These are phyloP conservation scores for Microcebus griseorufus DNA, from an alignment of 2,113 vertebrate genomes.

Conservation along the genomic window DNA sequence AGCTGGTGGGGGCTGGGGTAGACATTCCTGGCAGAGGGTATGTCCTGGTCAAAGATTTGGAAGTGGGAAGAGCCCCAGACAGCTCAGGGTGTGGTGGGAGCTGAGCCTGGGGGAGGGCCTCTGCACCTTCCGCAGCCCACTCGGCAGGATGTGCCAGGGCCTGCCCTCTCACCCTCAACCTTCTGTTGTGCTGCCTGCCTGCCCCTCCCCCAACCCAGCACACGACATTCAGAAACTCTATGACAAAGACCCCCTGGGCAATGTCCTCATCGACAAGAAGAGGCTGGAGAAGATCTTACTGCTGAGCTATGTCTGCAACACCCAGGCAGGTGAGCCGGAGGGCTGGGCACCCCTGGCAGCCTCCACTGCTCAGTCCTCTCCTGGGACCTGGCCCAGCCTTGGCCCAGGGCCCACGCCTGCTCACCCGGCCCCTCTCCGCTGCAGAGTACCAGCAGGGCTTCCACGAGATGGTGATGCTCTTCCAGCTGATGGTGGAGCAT, in stretches of 20 bases:
- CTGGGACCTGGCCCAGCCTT: neutral
- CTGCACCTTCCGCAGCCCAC: neutral
- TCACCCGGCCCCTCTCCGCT: rapidly evolving
- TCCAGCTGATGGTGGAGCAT: conserved; percentile 66
- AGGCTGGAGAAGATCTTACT: conserved; percentile 77
- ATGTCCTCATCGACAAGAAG: conserved; percentile 61
- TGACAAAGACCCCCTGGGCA: conserved; percentile 70
- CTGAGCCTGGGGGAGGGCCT: neutral
- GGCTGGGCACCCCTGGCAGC: neutral
- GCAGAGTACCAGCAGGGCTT: conserved; percentile 80
- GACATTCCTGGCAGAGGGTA: neutral
- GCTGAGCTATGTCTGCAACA: conserved; percentile 72
- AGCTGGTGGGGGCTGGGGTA: neutral
- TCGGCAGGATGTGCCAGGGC: neutral
- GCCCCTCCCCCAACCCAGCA: neutral
- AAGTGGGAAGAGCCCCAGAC: neutral
- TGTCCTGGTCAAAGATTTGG: neutral
- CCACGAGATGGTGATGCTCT: conserved; percentile 79
- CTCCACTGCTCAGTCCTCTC: rapidly evolving
- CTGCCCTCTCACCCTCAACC: neutral
- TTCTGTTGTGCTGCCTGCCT: neutral
- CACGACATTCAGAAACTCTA: conserved; percentile 72
- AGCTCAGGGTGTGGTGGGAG: neutral
- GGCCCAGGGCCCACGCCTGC: neutral
- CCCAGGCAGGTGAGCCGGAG: conserved; percentile 47